Base-by-base conservation (phyloP, 2,888 invertebrate species). In the Sisyra terminalis region DNA sequence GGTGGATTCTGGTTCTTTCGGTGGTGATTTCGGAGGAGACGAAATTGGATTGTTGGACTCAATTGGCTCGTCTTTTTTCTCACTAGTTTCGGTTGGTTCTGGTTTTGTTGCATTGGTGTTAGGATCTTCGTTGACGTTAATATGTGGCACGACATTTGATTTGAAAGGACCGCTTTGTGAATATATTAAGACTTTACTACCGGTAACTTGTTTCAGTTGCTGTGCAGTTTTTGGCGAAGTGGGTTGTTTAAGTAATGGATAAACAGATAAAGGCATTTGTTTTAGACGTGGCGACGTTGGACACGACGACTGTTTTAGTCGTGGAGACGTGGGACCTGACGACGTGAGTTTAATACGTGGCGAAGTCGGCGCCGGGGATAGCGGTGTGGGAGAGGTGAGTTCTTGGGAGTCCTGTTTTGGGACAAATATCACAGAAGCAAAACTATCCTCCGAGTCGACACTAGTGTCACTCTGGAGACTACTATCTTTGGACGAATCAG, bases 401-500 rank as follows among this genome's bases (percentile, higher is more conserved):
- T 69, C 69, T 39, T 49, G 51, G 34, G 73, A 71, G 52, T 84
- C 83, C 40, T 83, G 77, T 63, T 85, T 87, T 44, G 89, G 88
- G 53, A 89, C 81, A 57, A 81, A 89, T 55, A 92, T 90, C 37
- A 92, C 90, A 48, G 89, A 89, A 45, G 89, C 88, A 56, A 90
- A 88, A 60, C 88, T 89, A 55, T 92, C 90, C 59, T 92, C 90
- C 1, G 88, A 88, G 59, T 92, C 92, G 29, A 90, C 85, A 63
- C 89, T 89, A 1, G 90, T 90, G 57, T 92, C 92, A 59, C 89
- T 89, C 62, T 90, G 90, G 45, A 90, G 69, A 57, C 89, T 89
- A 57, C 87, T 84, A 52, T 86, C 86, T 62, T 86, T 86, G 2
- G 85, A 85, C 5, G 85, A 85, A 57, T 86, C 86, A 0, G 89